phyloP scores from a whole-genome alignment of 2,113 vertebrate species.

The Cranoglanis bouderius region DNA sequence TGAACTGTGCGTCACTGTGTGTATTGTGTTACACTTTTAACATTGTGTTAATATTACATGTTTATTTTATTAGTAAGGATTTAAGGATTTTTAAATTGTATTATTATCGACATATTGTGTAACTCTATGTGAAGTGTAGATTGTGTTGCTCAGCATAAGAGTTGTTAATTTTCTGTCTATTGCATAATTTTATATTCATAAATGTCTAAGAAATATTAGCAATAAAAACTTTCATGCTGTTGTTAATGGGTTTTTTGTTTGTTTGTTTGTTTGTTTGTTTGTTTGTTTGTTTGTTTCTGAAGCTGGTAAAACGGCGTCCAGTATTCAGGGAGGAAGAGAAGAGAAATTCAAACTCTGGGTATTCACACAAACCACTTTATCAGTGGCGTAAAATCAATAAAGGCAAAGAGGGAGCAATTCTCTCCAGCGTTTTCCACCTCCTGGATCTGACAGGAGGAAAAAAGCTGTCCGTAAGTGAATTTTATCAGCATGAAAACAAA shows the following conservation, averaged over 20 bases:
- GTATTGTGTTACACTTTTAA: neutral
- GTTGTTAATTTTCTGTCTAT: neutral
- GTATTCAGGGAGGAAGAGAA: constrained; percentile 28
- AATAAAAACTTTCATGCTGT: neutral
- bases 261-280: neutral
- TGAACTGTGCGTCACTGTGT: neutral
- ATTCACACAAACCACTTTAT: constrained; percentile 71
- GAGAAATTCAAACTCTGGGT: constrained; percentile 55
- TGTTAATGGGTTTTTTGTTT: neutral
- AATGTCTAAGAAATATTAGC: neutral
- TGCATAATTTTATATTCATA: neutral
- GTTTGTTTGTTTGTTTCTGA: neutral
- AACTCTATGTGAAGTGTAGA: neutral
- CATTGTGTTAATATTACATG: neutral
- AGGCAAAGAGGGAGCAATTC: constrained; percentile 69
- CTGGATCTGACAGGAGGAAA: constrained; percentile 79
- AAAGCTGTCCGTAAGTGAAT: constrained; percentile 71
- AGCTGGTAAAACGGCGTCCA: neutral
- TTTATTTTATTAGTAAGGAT: neutral
- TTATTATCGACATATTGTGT: neutral
- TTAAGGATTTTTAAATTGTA: neutral
- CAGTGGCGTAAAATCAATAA: constrained; percentile 76
- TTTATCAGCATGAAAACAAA: constrained; percentile 84
- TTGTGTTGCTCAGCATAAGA: neutral
- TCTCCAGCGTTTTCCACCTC: constrained; percentile 74